Percentiles rank a stretch among this genome's conserved stretches.
These are phyloP conservation scores for Otolemur garnettii DNA, from an alignment of 2,113 vertebrate genomes.

Conservation along the genomic window DNA sequence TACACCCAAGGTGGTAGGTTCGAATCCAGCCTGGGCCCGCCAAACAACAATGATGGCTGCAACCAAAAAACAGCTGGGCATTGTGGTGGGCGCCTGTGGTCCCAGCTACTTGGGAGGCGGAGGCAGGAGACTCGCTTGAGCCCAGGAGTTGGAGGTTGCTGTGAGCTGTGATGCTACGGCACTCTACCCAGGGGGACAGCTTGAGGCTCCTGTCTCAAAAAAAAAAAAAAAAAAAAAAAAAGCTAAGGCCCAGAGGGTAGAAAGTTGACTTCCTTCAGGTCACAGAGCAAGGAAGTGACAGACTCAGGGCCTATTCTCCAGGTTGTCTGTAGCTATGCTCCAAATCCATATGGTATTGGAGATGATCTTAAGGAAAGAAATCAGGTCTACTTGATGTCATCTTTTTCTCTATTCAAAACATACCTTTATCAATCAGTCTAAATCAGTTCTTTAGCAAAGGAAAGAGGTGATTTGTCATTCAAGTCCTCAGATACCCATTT, in stretches of 20 bases:
- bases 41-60: too few species aligned
- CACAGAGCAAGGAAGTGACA: background rate
- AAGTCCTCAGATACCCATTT: background rate
- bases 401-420: constrained; percentile 34
- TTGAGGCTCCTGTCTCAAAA: too few species aligned
- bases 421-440: background rate
- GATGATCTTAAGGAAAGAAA: background rate
- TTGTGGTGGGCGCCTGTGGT: too few species aligned
- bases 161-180: too few species aligned
- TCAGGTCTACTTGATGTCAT: background rate
- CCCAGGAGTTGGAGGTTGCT: too few species aligned
- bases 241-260: background rate
- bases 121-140: too few species aligned
- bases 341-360: background rate
- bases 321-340: background rate
- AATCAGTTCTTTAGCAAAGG: constrained; percentile 1
- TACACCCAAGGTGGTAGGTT: too few species aligned
- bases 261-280: background rate
- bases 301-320: background rate
- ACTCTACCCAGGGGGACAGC: too few species aligned
- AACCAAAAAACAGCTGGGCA: too few species aligned
- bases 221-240: background rate
- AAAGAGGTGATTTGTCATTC: background rate
- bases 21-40: too few species aligned
- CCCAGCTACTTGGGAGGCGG: too few species aligned